Evolutionary conservation across 1,140 invertebrate species (phyloP), one percentile per base, ranked within the genome.

Genomic region (Bactericera cockerelli): DNA sequence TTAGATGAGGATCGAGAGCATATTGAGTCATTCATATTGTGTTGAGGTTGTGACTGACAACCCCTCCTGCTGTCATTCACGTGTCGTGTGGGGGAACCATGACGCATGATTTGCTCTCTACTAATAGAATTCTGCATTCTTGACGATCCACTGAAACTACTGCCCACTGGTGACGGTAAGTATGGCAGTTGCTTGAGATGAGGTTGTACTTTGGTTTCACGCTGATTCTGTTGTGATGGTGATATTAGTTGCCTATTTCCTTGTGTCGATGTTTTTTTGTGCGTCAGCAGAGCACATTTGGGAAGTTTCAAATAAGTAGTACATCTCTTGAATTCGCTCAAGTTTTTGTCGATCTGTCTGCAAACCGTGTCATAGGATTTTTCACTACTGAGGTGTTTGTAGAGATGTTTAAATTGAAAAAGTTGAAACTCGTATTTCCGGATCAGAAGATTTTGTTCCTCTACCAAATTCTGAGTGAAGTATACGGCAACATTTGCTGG

Each of bases 341-440:
- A 49, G n/a, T 22, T 49, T 49, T 49, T 49, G 22, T 49, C 22
- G n/a, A 49, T 49, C 19, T 49, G n/a, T 19, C 8, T 19, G n/a
- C n/a, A 16, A 4, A 49, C 42, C 3, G 8, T 4, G 6, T 49
- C n/a, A n/a, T 49, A 49, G n/a, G n/a, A 4, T 22, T 16, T 49
- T 22, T 49, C 42, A n/a, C 19, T 49, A 19, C 4, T n/a, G n/a
- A 49, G n/a, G 42, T 49, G 42, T n/a, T 49, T 49, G 22, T 19
- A 49, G n/a, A 49, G 22, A n/a, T 49, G 42, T 49, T 49, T 49
- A 16, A 49, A 49, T 49, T 49, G 42, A 22, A 49, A 49, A 4
- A 49, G 42, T 49, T 49, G 42, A 49, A 49, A 49, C 22, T 49
- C 42, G 22, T 49, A 49, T 49, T 49, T 49, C n/a, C 42, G 42